Evolutionary conservation across 92 coral and sea anemone species (phyloP).

Genomic region (Heliopora coerulea): DNA sequence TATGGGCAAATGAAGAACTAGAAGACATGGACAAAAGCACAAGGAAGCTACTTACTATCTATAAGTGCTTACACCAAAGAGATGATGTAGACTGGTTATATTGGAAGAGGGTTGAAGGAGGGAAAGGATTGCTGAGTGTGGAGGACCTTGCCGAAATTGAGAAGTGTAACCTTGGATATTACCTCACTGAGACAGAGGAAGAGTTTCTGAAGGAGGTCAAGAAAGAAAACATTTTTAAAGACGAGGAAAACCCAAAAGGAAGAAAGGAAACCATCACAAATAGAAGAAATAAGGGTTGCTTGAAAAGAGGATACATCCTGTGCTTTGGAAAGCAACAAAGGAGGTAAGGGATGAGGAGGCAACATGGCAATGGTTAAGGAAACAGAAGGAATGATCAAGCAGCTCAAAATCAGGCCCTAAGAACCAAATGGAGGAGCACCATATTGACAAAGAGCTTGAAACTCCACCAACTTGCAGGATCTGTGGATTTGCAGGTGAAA

Average conservation of each 20-base stretch:
- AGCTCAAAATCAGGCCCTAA: neutral
- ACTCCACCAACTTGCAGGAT: constrained; percentile 24
- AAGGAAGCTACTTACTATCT: no score
- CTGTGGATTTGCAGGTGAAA: constrained; percentile 21
- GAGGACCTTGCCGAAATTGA: no score
- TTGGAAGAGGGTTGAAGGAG: no score
- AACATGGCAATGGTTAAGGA: constrained; percentile 16
- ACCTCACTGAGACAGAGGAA: no score
- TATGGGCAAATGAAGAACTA: no score
- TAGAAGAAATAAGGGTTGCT: no score
- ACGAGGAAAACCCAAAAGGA: neutral
- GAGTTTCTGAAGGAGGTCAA: neutral
- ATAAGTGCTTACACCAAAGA: no score
- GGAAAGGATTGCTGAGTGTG: no score
- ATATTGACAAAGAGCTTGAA: constrained; percentile 5
- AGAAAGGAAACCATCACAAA: no score
- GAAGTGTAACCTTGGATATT: neutral
- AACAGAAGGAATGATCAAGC: neutral
- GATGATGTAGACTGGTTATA: no score
- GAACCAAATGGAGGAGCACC: constrained; percentile 7
- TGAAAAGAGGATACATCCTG: no score
- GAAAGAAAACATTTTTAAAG: neutral
- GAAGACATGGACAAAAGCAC: no score
- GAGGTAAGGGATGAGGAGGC: neutral
- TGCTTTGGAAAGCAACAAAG: neutral